Evolutionary conservation across 2,888 invertebrate genomes (phyloP), one percentile per base, ranked within the genome.

Genomic region (Epiblema foenella): DNA sequence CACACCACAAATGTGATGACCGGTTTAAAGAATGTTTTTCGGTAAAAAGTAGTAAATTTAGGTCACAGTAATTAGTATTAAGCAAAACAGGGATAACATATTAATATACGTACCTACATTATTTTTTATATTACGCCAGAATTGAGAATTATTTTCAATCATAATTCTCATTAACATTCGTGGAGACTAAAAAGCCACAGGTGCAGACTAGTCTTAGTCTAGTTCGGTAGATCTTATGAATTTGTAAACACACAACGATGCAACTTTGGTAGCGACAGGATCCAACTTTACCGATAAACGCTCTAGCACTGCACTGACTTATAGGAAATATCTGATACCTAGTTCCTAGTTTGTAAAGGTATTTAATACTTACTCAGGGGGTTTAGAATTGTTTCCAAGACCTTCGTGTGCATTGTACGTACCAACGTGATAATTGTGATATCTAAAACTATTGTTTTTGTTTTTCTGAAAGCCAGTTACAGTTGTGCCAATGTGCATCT

Each of bases 1-100:
- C 60, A 57, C 60, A 52, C 54, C 60, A 66, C 59, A 69, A 71
- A 71, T 65, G 65, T 42, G 69, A 42, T 65, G 59, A 70, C 58
- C 59, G 59, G 46, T 70, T 20, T 52, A 33, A 52, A 18, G 52
- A 70, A 59, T 65, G 51, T 54, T 65, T 65, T 69, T 12, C 39
- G 33, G 42, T 33, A 59, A 56, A 20, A 42, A 17, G 8, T 65
- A 24, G 24, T 24, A 4, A 24, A 24, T 24, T 24, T 24, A n/a
- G n/a, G n/a, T n/a, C n/a, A n/a, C n/a, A n/a, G n/a, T n/a, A 42
- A 42, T 7, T n/a, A n/a, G 46, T 8, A n/a, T 8, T n/a, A 12
- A n/a, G n/a, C n/a, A n/a, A 46, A 46, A 42, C 42, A 42, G 15
- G 42, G 2, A 42, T 4, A n/a, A n/a, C 7, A 8, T 0, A n/a